Conservation (phyloP, 23 tunicate genomes). For the Phallusia fumigata region DNA sequence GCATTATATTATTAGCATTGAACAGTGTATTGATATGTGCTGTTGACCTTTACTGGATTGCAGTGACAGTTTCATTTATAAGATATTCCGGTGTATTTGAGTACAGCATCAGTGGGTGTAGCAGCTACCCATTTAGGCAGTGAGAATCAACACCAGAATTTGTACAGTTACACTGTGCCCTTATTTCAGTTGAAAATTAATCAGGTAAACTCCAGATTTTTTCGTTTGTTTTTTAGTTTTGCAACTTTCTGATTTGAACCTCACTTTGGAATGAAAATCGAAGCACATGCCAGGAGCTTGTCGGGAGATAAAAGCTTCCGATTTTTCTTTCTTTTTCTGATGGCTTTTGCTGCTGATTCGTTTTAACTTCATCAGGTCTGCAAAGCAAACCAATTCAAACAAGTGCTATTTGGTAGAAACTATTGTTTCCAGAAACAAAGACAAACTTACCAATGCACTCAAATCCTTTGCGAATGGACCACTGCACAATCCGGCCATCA, state of each 20-base stretch:
- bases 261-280: slow-evolving; percentile 85
- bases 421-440: not conserved
- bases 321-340: slow-evolving; percentile 82
- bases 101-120: too few relatives aligned
- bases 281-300: slow-evolving; percentile 96
- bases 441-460: slow-evolving; percentile 76
- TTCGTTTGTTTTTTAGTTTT: not conserved
- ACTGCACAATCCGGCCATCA: slow-evolving; percentile 96
- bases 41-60: too few relatives aligned
- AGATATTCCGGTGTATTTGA: too few relatives aligned
- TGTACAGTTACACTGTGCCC: too few relatives aligned
- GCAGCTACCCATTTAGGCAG: too few relatives aligned
- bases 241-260: not conserved
- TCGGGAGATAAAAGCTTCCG: slow-evolving; percentile 91
- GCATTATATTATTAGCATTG: too few relatives aligned
- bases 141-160: too few relatives aligned
- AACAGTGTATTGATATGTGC: too few relatives aligned
- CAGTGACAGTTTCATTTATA: too few relatives aligned
- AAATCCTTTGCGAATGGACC: slow-evolving; percentile 99
- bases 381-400: not conserved
- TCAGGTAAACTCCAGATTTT: not conserved
- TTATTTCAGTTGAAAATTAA: too few relatives aligned
- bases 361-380: slow-evolving; percentile 95
- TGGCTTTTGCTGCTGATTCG: slow-evolving; percentile 66
- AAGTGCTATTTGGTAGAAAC: not conserved